Evolutionary conservation across 2,888 invertebrate species (phyloP).

Genomic region (Hipparchia semele): DNA sequence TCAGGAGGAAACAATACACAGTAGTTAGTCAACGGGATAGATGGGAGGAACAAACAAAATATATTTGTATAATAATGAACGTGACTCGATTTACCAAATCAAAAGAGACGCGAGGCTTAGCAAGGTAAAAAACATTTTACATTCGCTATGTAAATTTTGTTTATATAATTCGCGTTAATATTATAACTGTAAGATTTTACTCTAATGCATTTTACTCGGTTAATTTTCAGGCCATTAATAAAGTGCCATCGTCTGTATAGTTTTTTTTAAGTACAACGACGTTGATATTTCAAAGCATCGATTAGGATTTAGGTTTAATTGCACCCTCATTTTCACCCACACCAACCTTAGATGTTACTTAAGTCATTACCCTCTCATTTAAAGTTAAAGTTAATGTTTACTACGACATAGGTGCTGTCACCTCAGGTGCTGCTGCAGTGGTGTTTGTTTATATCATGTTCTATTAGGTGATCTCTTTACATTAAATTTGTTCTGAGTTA

Average conservation of each 20-base stretch:
- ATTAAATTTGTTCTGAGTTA: slow-evolving; percentile 65
- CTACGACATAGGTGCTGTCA: slow-evolving; percentile 51
- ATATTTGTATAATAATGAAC: slow-evolving; percentile 56
- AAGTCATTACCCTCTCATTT: slow-evolving; percentile 31
- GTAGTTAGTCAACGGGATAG: slow-evolving; percentile 56
- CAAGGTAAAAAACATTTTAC: slow-evolving; percentile 59
- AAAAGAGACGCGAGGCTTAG: slow-evolving; percentile 74
- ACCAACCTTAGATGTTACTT: slow-evolving; percentile 28
- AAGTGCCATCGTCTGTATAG: slow-evolving; percentile 81
- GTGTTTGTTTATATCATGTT: slow-evolving; percentile 57
- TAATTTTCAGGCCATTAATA: slow-evolving; percentile 82
- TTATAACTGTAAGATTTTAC: slow-evolving; percentile 67
- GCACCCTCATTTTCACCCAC: slow-evolving; percentile 43
- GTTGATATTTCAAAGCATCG: slow-evolving; percentile 66
- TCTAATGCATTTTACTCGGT: slow-evolving; percentile 82
- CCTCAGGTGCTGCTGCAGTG: slow-evolving; percentile 69
- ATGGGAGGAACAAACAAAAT: slow-evolving; percentile 67
- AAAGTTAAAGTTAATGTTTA: slow-evolving; percentile 25
- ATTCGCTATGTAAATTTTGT: slow-evolving; percentile 65
- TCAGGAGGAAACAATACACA: slow-evolving; percentile 62
- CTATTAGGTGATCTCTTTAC: slow-evolving; percentile 76
- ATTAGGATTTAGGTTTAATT: slow-evolving; percentile 57
- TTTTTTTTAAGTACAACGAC: slow-evolving; percentile 68
- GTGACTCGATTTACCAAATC: slow-evolving; percentile 81
- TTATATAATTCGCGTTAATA: slow-evolving; percentile 62